A percentile compares a stretch with the other conserved stretches of the same genome.
These are phyloP conservation scores for Anas flavirostris DNA, from an alignment of 2,797 vertebrate genomes.

Conservation along the genomic window DNA sequence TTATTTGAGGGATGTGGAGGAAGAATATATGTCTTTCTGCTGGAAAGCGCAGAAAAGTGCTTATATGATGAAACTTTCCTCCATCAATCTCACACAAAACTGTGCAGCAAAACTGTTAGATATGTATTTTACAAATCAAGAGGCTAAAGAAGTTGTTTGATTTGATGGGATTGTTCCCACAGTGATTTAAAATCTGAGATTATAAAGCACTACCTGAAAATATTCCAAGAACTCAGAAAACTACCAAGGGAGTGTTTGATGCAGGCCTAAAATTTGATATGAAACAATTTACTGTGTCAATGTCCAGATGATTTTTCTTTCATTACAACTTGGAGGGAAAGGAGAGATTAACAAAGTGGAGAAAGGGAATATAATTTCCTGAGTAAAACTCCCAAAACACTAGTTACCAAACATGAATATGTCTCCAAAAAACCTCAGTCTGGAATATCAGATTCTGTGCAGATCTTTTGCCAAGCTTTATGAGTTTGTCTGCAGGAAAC, in stretches of 20 bases:
- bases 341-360: background rate
- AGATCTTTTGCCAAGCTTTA: slow-evolving; percentile 31
- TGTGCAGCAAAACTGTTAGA: background rate
- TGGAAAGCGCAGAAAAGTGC: background rate
- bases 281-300: background rate
- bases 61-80: background rate
- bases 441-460: slow-evolving; percentile 16
- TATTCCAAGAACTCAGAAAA: background rate
- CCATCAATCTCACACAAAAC: background rate
- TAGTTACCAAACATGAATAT: background rate
- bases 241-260: background rate
- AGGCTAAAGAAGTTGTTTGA: background rate
- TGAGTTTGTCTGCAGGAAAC: slow-evolving; percentile 29
- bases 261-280: background rate
- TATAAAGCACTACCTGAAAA: background rate
- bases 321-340: background rate
- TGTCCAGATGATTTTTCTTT: background rate
- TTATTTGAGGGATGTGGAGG: background rate
- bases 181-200: slow-evolving; percentile 4
- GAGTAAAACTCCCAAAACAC: background rate
- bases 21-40: background rate
- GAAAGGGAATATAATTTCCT: slow-evolving; percentile 47
- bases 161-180: background rate
- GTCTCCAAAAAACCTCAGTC: slow-evolving; percentile 27
- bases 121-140: background rate